Evolutionary conservation across 2,797 vertebrate species (phyloP).

Genomic region (Danio albolineatus): DNA sequence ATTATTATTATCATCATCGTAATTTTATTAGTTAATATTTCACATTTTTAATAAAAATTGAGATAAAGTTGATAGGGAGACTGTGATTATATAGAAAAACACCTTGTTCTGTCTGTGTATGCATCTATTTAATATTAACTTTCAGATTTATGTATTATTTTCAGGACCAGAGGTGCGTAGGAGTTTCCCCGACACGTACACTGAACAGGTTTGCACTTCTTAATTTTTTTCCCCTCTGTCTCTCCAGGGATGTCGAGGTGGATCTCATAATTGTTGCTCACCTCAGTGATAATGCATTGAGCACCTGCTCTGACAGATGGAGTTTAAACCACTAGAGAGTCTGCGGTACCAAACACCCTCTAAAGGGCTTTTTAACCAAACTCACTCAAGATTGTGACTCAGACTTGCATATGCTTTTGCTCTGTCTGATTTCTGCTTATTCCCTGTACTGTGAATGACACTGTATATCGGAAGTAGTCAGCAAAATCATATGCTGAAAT

Average conservation of each 20-base stretch:
- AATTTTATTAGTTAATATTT: too few relatives aligned
- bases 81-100: neutral
- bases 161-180: constrained; percentile 93
- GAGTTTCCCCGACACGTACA: constrained; percentile 94
- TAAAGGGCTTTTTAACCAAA: neutral
- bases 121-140: constrained; percentile 86
- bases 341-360: neutral
- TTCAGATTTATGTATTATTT: constrained; percentile 87
- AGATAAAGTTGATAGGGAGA: neutral
- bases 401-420: neutral
- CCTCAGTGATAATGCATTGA: constrained; percentile 26
- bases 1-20: too few relatives aligned
- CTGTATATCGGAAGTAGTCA: neutral
- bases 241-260: constrained; percentile 24
- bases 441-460: neutral
- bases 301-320: constrained; percentile 48
- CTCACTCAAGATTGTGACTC: neutral
- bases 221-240: constrained; percentile 48
- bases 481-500: neutral
- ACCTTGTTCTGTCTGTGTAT: neutral
- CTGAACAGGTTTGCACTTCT: constrained; percentile 91
- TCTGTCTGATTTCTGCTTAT: neutral
- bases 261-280: constrained; percentile 38
- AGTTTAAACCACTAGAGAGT: constrained; percentile 38
- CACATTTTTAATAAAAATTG: neutral